These are phyloP conservation scores for Serrognathus titanus DNA, from an alignment of 2,888 invertebrate species.

Conservation along the genomic window DNA sequence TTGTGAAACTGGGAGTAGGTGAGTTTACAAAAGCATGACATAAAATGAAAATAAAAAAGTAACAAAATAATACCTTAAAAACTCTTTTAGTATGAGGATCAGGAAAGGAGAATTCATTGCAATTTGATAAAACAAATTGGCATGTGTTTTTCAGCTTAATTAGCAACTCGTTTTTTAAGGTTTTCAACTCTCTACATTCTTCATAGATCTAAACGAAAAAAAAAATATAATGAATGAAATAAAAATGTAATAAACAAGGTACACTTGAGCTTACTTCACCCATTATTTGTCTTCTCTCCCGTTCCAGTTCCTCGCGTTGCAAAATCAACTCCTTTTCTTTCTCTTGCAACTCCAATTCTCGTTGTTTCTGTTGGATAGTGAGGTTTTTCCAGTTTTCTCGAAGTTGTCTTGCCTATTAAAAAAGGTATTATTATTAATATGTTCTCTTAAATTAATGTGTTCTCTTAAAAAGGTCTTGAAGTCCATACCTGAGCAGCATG, in stretches of 20 bases:
- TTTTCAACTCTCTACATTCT: slow-evolving; percentile 61
- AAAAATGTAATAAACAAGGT: slow-evolving; percentile 36
- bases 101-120: slow-evolving; percentile 42
- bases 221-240: slow-evolving; percentile 36
- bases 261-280: slow-evolving; percentile 43
- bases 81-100: slow-evolving; percentile 37
- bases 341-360: slow-evolving; percentile 55
- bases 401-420: slow-evolving; percentile 38
- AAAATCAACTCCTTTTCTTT: slow-evolving; percentile 56
- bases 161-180: slow-evolving; percentile 36
- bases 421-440: slow-evolving; percentile 30
- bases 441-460: background rate
- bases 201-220: slow-evolving; percentile 60
- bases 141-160: slow-evolving; percentile 39
- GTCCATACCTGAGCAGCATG: slow-evolving; percentile 60
- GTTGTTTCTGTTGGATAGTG: slow-evolving; percentile 52
- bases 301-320: slow-evolving; percentile 53
- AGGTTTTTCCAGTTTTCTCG: slow-evolving; percentile 52
- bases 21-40: slow-evolving; percentile 1
- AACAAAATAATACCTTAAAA: slow-evolving; percentile 42
- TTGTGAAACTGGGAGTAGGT: too few species aligned
- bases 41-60: slow-evolving; percentile 13
- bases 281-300: slow-evolving; percentile 54
- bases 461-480: slow-evolving; percentile 1
- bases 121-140: slow-evolving; percentile 39